Evolutionary conservation across 2,888 invertebrate genomes (phyloP).

Genomic region (Pyrrhia umbra): DNA sequence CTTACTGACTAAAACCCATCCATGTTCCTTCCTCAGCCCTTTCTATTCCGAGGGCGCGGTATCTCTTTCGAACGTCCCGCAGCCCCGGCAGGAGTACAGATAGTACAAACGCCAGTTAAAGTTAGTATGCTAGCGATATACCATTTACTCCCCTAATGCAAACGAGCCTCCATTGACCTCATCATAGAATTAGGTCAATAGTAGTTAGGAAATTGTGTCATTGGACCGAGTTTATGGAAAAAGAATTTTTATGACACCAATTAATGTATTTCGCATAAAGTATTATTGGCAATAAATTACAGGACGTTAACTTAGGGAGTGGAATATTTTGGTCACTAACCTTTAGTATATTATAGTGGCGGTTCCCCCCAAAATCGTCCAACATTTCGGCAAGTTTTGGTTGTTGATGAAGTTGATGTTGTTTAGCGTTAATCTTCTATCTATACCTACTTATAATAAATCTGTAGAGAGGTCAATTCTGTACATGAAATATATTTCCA

Average conservation of each 20-base stretch:
- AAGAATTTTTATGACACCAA: constrained; percentile 52
- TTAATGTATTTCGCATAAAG: constrained; percentile 53
- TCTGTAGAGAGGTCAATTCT: too few relatives aligned
- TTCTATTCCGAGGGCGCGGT: too few relatives aligned
- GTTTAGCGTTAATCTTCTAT: too few relatives aligned
- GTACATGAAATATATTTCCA: too few relatives aligned
- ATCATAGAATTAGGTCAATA: constrained; percentile 51
- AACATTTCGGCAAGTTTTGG: too few relatives aligned
- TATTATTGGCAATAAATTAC: constrained; percentile 35
- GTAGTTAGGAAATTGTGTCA: constrained; percentile 49
- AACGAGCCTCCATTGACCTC: constrained; percentile 16
- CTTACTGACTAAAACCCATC: too few relatives aligned
- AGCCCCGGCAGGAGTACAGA: too few relatives aligned
- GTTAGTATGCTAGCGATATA: background rate
- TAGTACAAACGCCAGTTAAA: background rate
- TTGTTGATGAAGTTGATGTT: too few relatives aligned
- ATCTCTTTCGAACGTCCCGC: too few relatives aligned
- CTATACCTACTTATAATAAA: too few relatives aligned
- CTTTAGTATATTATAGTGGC: background rate
- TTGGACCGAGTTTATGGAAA: constrained; percentile 49
- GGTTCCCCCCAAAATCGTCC: too few relatives aligned
- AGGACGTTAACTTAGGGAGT: constrained; percentile 16
- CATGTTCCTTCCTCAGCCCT: too few relatives aligned
- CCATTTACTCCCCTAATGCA: constrained; percentile 13
- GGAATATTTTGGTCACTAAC: constrained; percentile 46